phyloP scores from a whole-genome alignment of 2,888 invertebrate genomes.

The Phalera bucephala region DNA sequence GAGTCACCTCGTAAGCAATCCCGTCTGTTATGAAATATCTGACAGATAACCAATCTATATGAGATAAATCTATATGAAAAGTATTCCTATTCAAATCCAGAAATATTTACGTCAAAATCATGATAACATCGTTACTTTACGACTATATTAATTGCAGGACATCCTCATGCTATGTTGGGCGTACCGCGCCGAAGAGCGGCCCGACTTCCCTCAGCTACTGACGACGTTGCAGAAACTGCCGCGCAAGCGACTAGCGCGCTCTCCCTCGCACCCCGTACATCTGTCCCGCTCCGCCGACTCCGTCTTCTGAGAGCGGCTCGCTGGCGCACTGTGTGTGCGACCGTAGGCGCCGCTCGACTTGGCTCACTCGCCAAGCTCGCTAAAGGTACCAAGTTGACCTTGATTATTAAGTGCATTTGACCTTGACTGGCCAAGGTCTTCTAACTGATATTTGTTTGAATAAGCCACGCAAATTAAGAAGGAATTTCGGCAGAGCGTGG shows the following conservation, averaged over 20 bases:
- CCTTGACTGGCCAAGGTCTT: no score
- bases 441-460: no score
- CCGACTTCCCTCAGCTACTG: slow-evolving; percentile 94
- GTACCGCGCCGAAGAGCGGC: slow-evolving; percentile 91
- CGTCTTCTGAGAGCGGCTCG: slow-evolving; percentile 86
- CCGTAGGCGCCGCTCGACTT: background rate
- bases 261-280: slow-evolving; percentile 99
- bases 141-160: slow-evolving; percentile 90
- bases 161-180: slow-evolving; percentile 99
- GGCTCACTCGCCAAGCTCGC: background rate
- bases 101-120: no score
- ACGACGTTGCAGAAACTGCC: slow-evolving; percentile 95
- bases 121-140: no score
- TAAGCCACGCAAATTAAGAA: no score
- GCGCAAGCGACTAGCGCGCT: slow-evolving; percentile 96
- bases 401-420: background rate
- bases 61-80: no score
- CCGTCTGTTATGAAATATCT: no score
- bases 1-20: no score
- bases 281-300: slow-evolving; percentile 98
- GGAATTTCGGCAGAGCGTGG: no score
- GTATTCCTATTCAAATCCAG: no score
- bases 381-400: background rate
- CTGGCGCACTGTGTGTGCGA: slow-evolving; percentile 13
- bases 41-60: no score